Conservation (phyloP, 2,113 vertebrate species). For the Cyprinodon brontotheroides region DNA sequence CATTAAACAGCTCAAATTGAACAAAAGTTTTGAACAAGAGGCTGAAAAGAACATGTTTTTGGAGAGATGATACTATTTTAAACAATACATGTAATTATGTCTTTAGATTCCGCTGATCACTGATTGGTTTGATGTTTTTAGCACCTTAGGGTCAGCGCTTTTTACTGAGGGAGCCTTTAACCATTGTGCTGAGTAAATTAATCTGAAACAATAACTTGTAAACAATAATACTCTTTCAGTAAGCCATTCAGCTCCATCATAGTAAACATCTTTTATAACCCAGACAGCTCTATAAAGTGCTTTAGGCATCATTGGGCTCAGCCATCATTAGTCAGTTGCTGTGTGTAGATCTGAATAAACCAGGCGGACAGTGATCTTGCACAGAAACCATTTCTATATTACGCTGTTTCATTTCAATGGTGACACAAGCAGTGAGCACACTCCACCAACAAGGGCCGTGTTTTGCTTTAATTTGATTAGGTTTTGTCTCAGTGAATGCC, state of each 20-base stretch:
- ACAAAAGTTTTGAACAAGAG: not conserved
- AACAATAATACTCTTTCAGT: conserved; percentile 70
- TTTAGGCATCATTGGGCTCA: conserved; percentile 73
- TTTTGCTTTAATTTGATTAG: conserved; percentile 83
- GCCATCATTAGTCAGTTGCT: conserved; percentile 73
- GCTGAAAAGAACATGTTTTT: too few relatives aligned
- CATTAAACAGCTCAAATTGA: too few relatives aligned
- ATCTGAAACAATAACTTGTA: conserved; percentile 71
- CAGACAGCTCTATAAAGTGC: conserved; percentile 74
- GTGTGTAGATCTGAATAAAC: conserved; percentile 68
- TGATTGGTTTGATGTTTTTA: not conserved
- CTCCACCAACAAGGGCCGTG: conserved; percentile 71
- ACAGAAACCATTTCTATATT: conserved; percentile 59
- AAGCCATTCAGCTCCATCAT: conserved; percentile 70
- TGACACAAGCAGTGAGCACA: conserved; percentile 65
- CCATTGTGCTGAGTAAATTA: conserved; percentile 64
- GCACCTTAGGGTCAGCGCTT: conserved; percentile 15
- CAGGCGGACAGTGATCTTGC: conserved; percentile 42
- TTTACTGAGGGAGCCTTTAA: conserved; percentile 42
- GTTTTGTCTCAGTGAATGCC: conserved; percentile 79
- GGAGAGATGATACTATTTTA: not conserved
- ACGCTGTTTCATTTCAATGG: conserved; percentile 66
- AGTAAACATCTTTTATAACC: conserved; percentile 75
- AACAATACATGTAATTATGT: not conserved
- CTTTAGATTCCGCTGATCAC: not conserved